A percentile compares a stretch with the other conserved stretches of the same genome.
Evolutionary conservation across 2,113 vertebrate species (phyloP).

Genomic region (Lynx canadensis): DNA sequence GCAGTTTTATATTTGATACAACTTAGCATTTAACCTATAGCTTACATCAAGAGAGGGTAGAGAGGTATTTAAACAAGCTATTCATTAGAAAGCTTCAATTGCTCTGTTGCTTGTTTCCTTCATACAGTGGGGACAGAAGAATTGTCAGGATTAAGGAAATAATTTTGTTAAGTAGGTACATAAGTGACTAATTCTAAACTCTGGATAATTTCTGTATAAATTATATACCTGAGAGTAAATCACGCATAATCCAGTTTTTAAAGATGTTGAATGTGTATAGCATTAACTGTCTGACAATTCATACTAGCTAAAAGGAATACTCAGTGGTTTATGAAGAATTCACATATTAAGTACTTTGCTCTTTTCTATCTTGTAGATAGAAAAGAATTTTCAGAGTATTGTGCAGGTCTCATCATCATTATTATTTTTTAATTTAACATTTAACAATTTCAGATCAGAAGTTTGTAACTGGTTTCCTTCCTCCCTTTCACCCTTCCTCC

Average conservation of each 20-base stretch:
- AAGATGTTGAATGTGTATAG: constrained; percentile 42
- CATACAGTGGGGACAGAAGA: not conserved
- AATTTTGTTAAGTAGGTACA: not conserved
- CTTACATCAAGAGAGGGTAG: constrained; percentile 36
- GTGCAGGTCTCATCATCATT: not conserved
- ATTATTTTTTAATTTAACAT: not conserved
- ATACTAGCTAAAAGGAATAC: constrained; percentile 22
- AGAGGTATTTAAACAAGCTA: constrained; percentile 46
- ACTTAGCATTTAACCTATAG: constrained; percentile 10
- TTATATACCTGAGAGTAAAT: not conserved
- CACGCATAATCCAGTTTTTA: constrained; percentile 28
- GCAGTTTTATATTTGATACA: constrained; percentile 65
- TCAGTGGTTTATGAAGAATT: constrained; percentile 42
- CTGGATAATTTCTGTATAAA: constrained; percentile 31
- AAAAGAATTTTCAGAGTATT: not conserved
- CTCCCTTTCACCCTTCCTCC: too few relatives aligned
- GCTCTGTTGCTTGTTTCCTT: not conserved
- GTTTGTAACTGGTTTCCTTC: not conserved
- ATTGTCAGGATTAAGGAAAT: constrained; percentile 34
- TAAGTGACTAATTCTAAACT: constrained; percentile 53
- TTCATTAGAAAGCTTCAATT: constrained; percentile 17
- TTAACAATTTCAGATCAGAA: constrained; percentile 51
- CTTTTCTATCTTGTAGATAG: not conserved
- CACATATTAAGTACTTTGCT: constrained; percentile 29
- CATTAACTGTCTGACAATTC: constrained; percentile 38